Percentiles rank a stretch among this genome's conserved stretches.
Conservation (phyloP, 2,113 vertebrate genomes). For the Hippocampus abdominalis region DNA sequence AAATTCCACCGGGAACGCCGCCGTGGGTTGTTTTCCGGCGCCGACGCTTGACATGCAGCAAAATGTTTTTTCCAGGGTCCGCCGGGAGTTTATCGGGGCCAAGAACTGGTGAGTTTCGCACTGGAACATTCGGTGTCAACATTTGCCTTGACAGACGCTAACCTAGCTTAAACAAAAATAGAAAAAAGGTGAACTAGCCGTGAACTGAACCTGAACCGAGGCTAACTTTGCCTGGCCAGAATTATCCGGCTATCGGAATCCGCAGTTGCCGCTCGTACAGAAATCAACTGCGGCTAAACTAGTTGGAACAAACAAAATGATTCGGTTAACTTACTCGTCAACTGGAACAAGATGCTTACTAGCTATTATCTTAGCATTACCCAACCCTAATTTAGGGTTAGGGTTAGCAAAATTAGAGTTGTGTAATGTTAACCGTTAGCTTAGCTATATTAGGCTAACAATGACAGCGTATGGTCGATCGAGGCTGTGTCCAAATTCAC, state of each 20-base stretch:
- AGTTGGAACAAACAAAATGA: too few relatives aligned
- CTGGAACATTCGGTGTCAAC: background rate
- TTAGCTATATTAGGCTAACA: background rate
- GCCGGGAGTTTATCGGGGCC: conserved; percentile 68
- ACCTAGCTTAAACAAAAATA: too few relatives aligned
- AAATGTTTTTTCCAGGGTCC: conserved; percentile 52
- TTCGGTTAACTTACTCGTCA: too few relatives aligned
- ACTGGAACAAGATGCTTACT: too few relatives aligned
- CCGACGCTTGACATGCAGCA: background rate
- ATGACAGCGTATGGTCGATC: too few relatives aligned
- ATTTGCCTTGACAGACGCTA: background rate
- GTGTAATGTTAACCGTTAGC: background rate
- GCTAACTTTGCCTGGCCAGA: background rate
- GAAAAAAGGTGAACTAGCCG: too few relatives aligned
- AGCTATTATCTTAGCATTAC: too few relatives aligned
- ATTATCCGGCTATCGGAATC: background rate
- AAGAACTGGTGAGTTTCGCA: conserved; percentile 69
- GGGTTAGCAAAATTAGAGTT: background rate
- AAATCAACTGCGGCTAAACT: too few relatives aligned
- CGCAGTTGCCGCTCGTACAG: too few relatives aligned
- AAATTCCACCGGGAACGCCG: conserved; percentile 46
- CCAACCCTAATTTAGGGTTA: too few relatives aligned
- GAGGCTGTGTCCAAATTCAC: too few relatives aligned
- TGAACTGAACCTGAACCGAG: too few relatives aligned
- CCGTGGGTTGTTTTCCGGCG: background rate